Percentiles rank a stretch among this genome's conserved stretches.
Conservation (phyloP, 2,888 invertebrate species). For the Sarcophaga variegata region DNA sequence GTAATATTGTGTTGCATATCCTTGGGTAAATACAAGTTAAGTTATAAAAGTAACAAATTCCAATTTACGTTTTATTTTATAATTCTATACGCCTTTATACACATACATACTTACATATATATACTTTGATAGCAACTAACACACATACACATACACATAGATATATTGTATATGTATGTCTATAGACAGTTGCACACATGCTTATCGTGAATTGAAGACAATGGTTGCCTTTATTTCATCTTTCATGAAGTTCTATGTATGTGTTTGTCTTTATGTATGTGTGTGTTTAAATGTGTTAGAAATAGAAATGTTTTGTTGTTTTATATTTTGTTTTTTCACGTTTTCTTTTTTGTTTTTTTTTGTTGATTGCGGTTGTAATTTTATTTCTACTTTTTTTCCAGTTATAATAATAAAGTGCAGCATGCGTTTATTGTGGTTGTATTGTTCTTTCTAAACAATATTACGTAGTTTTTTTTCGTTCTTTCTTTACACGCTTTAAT, state of each 20-base stretch:
- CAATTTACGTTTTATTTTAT: conserved; percentile 62
- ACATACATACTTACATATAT: too few species aligned
- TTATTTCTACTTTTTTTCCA: conserved; percentile 7
- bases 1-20: conserved; percentile 61
- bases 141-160: too few species aligned
- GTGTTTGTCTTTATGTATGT: too few species aligned
- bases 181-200: too few species aligned
- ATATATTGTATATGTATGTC: too few species aligned
- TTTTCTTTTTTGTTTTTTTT: background rate
- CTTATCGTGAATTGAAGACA: too few species aligned
- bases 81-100: conserved; percentile 27
- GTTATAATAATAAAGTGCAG: conserved; percentile 27
- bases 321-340: conserved; percentile 1
- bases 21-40: conserved; percentile 66
- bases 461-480: background rate
- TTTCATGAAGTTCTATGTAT: too few species aligned
- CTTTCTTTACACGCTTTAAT: background rate
- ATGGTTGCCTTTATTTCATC: too few species aligned
- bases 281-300: background rate
- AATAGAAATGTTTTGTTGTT: conserved; percentile 7
- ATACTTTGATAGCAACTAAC: too few species aligned
- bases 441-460: background rate
- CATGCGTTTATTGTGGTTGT: conserved; percentile 29
- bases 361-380: background rate
- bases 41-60: conserved; percentile 69